These are phyloP conservation scores for Anoplopoma fimbria DNA, from an alignment of 2,113 vertebrate genomes.

Conservation along the genomic window DNA sequence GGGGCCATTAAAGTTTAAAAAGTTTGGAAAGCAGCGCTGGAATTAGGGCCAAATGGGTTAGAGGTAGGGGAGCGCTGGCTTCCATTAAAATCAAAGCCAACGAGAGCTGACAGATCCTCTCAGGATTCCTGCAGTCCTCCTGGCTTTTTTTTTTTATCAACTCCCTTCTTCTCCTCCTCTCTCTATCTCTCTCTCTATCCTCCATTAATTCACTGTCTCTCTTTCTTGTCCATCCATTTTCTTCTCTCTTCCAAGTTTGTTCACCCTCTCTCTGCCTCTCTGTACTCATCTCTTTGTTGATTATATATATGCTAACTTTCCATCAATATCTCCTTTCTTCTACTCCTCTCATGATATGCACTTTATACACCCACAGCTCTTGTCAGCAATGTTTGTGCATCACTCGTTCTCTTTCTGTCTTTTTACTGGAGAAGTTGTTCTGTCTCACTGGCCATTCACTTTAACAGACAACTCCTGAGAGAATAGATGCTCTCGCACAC, in stretches of 20 bases:
- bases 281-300: slow-evolving; percentile 2
- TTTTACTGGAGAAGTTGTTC: background rate
- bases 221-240: slow-evolving; percentile 16
- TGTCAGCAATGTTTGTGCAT: slow-evolving; percentile 5
- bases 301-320: slow-evolving; percentile 20
- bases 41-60: slow-evolving; percentile 83
- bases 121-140: slow-evolving; percentile 62
- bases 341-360: background rate
- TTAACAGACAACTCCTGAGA: background rate
- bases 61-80: slow-evolving; percentile 69
- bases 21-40: slow-evolving; percentile 78
- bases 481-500: background rate
- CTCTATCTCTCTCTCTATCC: background rate
- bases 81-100: slow-evolving; percentile 84
- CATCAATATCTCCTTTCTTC: slow-evolving; percentile 5
- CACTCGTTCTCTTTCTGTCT: slow-evolving; percentile 6
- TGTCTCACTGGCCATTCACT: background rate
- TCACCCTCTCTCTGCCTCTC: background rate
- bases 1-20: slow-evolving; percentile 82
- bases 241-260: background rate
- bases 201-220: slow-evolving; percentile 21
- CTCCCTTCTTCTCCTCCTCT: slow-evolving; percentile 3
- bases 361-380: slow-evolving; percentile 21
- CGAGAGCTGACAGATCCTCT: slow-evolving; percentile 76
- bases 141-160: slow-evolving; percentile 42